Percentiles rank a stretch among this genome's conserved stretches.
Evolutionary conservation across 2,888 invertebrate genomes (phyloP).

Genomic region (Metacarcinus magister): DNA sequence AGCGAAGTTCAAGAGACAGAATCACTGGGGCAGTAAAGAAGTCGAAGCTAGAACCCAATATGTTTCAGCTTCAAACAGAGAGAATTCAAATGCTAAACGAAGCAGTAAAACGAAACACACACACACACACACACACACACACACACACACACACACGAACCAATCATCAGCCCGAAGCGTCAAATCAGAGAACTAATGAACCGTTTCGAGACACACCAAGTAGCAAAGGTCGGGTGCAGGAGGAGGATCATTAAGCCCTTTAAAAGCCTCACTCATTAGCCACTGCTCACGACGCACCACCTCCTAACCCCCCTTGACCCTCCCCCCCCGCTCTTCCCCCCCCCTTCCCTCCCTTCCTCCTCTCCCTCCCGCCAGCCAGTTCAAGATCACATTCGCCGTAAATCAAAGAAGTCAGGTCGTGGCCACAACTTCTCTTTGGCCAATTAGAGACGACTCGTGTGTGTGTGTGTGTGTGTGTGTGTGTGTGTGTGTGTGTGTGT

Average conservation of each 20-base stretch:
- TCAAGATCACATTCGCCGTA: constrained; percentile 44
- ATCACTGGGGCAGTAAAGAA: no score
- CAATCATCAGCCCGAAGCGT: background rate
- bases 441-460: constrained; percentile 59
- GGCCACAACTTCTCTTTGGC: constrained; percentile 56
- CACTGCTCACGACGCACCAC: background rate
- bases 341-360: background rate
- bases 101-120: background rate
- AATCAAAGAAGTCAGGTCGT: constrained; percentile 52
- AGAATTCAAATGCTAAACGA: no score
- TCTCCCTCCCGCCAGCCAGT: background rate
- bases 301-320: background rate
- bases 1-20: no score
- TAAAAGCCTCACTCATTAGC: background rate
- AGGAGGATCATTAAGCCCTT: background rate
- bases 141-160: constrained; percentile 5
- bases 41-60: no score
- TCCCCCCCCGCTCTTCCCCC: background rate
- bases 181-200: constrained; percentile 14
- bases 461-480: constrained; percentile 26
- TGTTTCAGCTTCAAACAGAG: no score
- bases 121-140: constrained; percentile 44
- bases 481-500: constrained; percentile 28
- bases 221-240: background rate
- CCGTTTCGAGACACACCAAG: background rate